phyloP scores from a whole-genome alignment of 2,797 vertebrate species.

The Anisognathus igniventris region DNA sequence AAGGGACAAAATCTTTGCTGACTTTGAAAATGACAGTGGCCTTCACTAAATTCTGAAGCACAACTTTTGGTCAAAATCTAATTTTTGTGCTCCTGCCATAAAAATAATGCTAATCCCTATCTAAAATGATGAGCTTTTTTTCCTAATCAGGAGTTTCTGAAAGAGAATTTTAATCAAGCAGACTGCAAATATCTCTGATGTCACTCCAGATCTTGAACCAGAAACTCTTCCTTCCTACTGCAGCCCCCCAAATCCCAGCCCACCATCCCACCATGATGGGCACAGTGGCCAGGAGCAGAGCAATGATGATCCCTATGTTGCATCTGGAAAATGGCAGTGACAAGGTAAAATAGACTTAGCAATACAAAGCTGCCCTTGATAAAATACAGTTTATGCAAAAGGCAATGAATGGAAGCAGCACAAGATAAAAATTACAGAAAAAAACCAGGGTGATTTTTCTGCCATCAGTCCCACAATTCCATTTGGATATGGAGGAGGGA shows the following conservation, averaged over 20 bases:
- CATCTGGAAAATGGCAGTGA: not conserved
- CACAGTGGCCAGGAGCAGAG: not conserved
- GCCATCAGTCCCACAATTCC: not conserved
- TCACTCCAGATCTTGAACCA: not conserved
- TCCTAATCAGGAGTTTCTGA: not conserved
- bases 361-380: not conserved
- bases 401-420: not conserved
- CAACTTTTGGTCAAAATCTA: not conserved
- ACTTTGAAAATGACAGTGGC: not conserved
- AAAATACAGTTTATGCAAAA: not conserved
- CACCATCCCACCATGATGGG: not conserved
- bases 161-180: not conserved
- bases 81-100: not conserved
- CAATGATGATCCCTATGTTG: not conserved
- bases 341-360: not conserved
- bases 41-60: not conserved
- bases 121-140: not conserved
- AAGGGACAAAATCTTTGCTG: not conserved
- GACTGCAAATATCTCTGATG: not conserved
- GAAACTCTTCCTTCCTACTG: accelerated
- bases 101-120: not conserved
- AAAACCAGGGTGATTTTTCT: not conserved
- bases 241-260: not conserved
- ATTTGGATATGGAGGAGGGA: not conserved
- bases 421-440: not conserved